phyloP scores from a whole-genome alignment of 2,797 vertebrate species.

The Mormyrops attenuatus region DNA sequence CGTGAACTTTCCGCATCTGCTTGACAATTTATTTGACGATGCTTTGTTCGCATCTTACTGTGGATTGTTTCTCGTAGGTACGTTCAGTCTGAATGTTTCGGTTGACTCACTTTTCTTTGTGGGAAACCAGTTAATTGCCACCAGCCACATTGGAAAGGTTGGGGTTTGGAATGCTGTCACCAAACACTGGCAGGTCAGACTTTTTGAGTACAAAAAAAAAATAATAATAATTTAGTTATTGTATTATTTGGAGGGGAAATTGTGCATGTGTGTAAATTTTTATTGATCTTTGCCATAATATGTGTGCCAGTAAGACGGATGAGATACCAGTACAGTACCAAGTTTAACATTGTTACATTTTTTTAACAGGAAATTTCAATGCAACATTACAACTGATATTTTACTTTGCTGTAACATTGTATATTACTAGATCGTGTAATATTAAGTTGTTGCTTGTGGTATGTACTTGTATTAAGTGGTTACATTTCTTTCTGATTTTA shows the following conservation, averaged over 20 bases:
- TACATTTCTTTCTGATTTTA: neutral
- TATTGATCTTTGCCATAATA: neutral
- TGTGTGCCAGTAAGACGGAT: neutral
- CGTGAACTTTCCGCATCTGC: neutral
- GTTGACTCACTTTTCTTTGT: conserved; percentile 87
- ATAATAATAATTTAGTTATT: neutral
- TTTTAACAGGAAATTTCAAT: neutral
- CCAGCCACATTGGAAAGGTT: conserved; percentile 84
- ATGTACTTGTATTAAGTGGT: neutral
- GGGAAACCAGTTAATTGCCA: conserved; percentile 86
- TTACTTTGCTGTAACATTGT: neutral
- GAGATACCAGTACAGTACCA: neutral
- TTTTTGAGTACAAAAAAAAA: neutral
- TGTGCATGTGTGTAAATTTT: neutral
- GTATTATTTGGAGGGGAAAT: neutral
- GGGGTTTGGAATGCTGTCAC: conserved; percentile 92
- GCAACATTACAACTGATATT: neutral
- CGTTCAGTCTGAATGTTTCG: conserved; percentile 80
- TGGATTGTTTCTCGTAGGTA: conserved; percentile 54
- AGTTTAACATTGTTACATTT: neutral
- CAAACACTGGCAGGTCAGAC: conserved; percentile 86
- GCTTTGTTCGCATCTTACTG: neutral
- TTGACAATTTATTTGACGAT: neutral
- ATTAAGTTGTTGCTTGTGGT: neutral
- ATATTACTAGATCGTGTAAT: neutral